phyloP scores from a whole-genome alignment of 2,113 vertebrate genomes.

The Serilophus lunatus region DNA sequence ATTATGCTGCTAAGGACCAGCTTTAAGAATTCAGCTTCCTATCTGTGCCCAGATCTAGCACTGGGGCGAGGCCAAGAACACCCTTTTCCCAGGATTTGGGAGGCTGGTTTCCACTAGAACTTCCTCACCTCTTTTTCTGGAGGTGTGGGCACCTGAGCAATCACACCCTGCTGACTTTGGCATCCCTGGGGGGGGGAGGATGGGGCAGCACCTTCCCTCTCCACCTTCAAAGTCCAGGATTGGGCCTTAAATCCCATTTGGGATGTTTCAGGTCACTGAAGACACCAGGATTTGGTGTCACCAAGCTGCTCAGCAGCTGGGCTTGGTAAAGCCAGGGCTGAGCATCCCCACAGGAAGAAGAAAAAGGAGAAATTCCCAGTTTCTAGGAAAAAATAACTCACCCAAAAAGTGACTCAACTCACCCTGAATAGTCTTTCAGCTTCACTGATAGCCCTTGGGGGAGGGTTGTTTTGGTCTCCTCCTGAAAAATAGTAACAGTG shows the following conservation, averaged over 20 bases:
- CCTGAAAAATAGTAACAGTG: not conserved
- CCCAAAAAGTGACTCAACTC: not conserved
- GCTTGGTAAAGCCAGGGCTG: too few species aligned
- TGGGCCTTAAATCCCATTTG: not conserved
- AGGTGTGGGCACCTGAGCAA: not conserved
- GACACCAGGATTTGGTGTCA: not conserved
- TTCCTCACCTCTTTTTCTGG: not conserved
- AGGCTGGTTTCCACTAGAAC: not conserved
- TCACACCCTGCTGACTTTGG: not conserved
- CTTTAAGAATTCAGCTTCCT: not conserved
- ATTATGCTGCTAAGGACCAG: not conserved
- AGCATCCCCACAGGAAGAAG: not conserved
- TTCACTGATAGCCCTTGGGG: not conserved
- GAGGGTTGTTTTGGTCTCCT: not conserved
- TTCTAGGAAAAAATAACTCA: not conserved
- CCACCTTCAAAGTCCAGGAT: not conserved
- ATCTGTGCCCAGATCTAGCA: not conserved
- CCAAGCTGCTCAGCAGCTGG: not conserved
- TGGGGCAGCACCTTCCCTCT: not conserved
- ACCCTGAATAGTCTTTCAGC: not conserved
- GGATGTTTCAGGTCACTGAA: not conserved
- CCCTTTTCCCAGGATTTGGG: not conserved
- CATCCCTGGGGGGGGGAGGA: not conserved
- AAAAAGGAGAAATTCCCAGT: not conserved
- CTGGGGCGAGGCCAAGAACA: not conserved